Evolutionary conservation across 2,797 vertebrate genomes (phyloP).

Genomic region (Crax fasciolata): DNA sequence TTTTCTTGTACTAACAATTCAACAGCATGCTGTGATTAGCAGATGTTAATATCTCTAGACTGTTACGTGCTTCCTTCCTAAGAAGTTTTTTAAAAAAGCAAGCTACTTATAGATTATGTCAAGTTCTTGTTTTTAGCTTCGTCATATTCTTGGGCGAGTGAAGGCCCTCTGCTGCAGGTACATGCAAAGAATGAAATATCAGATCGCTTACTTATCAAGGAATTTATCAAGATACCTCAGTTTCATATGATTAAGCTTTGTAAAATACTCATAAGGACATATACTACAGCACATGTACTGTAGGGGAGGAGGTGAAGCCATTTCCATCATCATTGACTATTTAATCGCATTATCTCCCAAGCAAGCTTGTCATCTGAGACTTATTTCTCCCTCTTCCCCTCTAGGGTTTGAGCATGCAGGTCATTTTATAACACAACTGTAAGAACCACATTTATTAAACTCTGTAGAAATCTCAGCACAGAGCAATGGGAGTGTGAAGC

Average conservation of each 20-base stretch:
- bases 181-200: background rate
- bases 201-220: constrained; percentile 28
- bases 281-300: background rate
- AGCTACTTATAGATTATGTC: background rate
- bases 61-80: background rate
- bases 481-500: background rate
- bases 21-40: background rate
- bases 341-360: background rate
- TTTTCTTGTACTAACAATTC: background rate
- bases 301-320: background rate
- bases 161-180: constrained; percentile 18
- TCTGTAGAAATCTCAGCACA: background rate
- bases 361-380: background rate
- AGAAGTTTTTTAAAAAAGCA: background rate
- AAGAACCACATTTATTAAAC: background rate
- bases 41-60: background rate
- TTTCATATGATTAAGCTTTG: background rate
- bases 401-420: background rate
- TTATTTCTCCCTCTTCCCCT: background rate
- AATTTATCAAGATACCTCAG: constrained; percentile 16
- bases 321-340: background rate
- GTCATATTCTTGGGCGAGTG: constrained; percentile 16
- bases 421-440: background rate
- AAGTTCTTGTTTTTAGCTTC: constrained; percentile 14
- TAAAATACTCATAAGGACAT: background rate